Percentiles rank a stretch among this genome's conserved stretches.
Conservation (phyloP, 2,797 vertebrate genomes). For the Pelobates cultripes region DNA sequence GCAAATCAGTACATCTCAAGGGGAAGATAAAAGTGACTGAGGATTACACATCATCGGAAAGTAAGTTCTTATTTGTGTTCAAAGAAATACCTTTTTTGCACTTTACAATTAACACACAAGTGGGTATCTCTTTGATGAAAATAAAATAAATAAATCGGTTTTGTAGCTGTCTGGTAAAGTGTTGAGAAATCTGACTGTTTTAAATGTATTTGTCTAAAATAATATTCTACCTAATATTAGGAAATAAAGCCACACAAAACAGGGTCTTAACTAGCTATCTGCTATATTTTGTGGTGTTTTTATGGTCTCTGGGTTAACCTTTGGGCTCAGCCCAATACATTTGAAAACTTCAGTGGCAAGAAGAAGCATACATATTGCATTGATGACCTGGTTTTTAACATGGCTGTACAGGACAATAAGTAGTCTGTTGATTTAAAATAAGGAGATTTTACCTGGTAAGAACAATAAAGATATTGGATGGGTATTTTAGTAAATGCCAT, state of each 20-base stretch:
- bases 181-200: slow-evolving; percentile 47
- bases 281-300: too few relatives aligned
- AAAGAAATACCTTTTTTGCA: slow-evolving; percentile 59
- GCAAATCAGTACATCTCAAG: slow-evolving; percentile 76
- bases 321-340: too few relatives aligned
- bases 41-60: slow-evolving; percentile 54
- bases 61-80: slow-evolving; percentile 58
- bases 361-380: too few relatives aligned
- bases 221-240: not conserved
- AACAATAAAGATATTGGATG: too few relatives aligned
- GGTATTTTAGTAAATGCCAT: too few relatives aligned
- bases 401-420: too few relatives aligned
- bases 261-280: too few relatives aligned
- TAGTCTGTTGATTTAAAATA: too few relatives aligned
- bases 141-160: slow-evolving; percentile 34
- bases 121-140: slow-evolving; percentile 56
- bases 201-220: slow-evolving; percentile 9
- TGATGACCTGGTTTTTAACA: too few relatives aligned
- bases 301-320: too few relatives aligned
- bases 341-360: too few relatives aligned
- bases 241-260: not conserved
- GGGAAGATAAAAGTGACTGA: slow-evolving; percentile 73
- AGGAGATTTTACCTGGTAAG: too few relatives aligned
- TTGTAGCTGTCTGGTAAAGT: slow-evolving; percentile 49
- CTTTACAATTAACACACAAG: slow-evolving; percentile 60